Evolutionary conservation across 2,888 invertebrate genomes (phyloP).

Genomic region (Scaptomyza flava): DNA sequence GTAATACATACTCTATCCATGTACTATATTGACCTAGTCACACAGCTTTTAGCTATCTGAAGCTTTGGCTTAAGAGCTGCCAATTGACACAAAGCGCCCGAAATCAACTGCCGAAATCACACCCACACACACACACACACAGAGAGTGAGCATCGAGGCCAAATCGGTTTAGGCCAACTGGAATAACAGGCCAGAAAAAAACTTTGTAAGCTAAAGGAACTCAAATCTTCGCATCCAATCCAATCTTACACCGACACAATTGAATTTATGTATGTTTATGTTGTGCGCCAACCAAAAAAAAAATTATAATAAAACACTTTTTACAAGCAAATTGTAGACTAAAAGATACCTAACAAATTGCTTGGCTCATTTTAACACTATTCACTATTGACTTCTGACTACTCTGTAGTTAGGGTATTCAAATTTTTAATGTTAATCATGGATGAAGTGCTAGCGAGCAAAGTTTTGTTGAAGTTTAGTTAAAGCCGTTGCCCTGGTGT

Average conservation of each 20-base stretch:
- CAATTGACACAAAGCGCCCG: constrained; percentile 58
- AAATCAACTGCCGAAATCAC: constrained; percentile 59
- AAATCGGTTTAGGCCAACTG: constrained; percentile 71
- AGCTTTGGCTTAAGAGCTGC: constrained; percentile 51
- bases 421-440: background rate
- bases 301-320: background rate
- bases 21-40: constrained; percentile 21
- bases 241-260: constrained; percentile 51
- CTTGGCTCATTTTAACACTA: too few relatives aligned
- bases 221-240: constrained; percentile 31
- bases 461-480: constrained; percentile 18
- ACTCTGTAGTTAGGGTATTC: constrained; percentile 19
- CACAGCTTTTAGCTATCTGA: constrained; percentile 28
- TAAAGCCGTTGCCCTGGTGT: constrained; percentile 22
- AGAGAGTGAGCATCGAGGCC: constrained; percentile 29
- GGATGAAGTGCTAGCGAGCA: constrained; percentile 4
- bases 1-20: constrained; percentile 12
- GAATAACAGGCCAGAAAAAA: constrained; percentile 45
- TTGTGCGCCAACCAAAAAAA: constrained; percentile 17
- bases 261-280: constrained; percentile 63
- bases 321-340: constrained; percentile 5
- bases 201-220: constrained; percentile 23
- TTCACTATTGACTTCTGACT: too few relatives aligned
- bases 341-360: constrained; percentile 5
- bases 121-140: constrained; percentile 5